Percentiles rank a stretch among this genome's conserved stretches.
Evolutionary conservation across 1,140 invertebrate genomes (phyloP).

Genomic region (Pogonomyrmex barbatus): DNA sequence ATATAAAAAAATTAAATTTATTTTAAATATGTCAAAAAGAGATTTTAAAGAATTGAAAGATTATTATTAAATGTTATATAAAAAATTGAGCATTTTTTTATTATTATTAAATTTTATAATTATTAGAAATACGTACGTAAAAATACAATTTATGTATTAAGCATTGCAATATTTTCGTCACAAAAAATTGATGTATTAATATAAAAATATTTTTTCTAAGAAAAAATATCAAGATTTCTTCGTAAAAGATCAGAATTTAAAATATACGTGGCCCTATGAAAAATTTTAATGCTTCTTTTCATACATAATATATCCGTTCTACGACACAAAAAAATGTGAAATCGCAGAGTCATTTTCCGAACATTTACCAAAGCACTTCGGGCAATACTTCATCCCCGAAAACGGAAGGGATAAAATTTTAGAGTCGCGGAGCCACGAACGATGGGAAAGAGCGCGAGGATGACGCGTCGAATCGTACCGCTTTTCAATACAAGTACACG

Average conservation of each 20-base stretch:
- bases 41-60: background rate
- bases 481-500: slow-evolving; percentile 77
- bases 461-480: slow-evolving; percentile 65
- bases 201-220: background rate
- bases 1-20: background rate
- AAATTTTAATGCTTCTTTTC: slow-evolving; percentile 43
- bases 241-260: slow-evolving; percentile 22
- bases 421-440: slow-evolving; percentile 76
- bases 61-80: background rate
- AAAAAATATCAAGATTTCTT: background rate
- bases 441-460: slow-evolving; percentile 63
- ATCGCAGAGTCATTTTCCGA: slow-evolving; percentile 41
- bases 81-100: background rate
- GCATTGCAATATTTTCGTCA: background rate
- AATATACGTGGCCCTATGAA: slow-evolving; percentile 12
- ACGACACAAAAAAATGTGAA: slow-evolving; percentile 14
- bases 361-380: slow-evolving; percentile 31
- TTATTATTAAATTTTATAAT: background rate
- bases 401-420: slow-evolving; percentile 82
- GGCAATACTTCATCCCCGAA: slow-evolving; percentile 57
- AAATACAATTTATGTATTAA: background rate
- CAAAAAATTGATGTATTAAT: background rate
- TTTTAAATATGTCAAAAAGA: background rate
- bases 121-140: background rate
- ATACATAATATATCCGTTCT: slow-evolving; percentile 9